Evolutionary conservation across 2,113 vertebrate species (phyloP).

Genomic region (Pandion haliaetus): DNA sequence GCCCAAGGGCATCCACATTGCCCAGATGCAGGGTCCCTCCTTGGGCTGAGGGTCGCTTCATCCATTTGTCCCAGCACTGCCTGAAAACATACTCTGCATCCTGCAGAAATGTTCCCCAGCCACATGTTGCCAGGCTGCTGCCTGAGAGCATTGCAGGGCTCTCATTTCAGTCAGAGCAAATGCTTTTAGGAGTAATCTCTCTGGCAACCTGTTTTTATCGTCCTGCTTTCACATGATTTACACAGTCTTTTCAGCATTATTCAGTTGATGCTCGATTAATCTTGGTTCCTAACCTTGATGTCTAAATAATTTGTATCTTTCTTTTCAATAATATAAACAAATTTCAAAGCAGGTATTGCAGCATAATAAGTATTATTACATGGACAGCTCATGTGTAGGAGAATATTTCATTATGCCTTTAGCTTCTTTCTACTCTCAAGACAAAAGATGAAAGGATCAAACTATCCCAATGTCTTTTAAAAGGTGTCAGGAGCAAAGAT

Average conservation of each 20-base stretch:
- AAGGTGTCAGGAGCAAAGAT: background rate
- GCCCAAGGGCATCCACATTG: accelerated
- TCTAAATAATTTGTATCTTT: background rate
- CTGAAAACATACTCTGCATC: background rate
- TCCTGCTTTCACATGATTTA: background rate
- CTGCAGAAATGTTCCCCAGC: background rate
- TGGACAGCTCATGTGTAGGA: background rate
- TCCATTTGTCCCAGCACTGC: background rate
- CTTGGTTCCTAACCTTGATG: background rate
- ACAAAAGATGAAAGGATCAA: background rate
- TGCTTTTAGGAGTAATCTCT: background rate
- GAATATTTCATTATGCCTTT: background rate
- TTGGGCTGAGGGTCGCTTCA: background rate
- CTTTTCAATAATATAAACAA: background rate
- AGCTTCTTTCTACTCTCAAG: background rate
- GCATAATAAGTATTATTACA: background rate
- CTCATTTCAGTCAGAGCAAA: background rate
- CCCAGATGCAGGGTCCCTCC: background rate
- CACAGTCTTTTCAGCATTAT: background rate
- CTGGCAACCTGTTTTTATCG: background rate
- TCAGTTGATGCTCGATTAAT: background rate
- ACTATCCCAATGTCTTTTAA: background rate
- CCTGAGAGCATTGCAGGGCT: background rate
- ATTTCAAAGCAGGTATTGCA: background rate
- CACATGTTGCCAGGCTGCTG: background rate